Conservation (phyloP, 2,888 invertebrate species). For the Drosophila borborema region DNA sequence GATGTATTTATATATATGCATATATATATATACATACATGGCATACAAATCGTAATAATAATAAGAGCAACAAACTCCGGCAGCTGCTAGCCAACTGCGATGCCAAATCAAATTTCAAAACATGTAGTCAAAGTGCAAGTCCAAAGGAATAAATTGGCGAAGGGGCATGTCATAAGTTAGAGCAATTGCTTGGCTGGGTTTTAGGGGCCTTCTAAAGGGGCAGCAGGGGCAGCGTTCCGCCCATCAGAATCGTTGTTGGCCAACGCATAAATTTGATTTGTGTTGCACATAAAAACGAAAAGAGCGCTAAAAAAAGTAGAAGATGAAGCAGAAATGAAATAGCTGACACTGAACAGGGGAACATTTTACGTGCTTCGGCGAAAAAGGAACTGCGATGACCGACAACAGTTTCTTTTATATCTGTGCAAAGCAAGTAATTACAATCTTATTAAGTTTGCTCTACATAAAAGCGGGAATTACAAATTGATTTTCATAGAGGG, state of each 20-base stretch:
- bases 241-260: constrained; percentile 68
- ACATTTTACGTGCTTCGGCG: constrained; percentile 18
- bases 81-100: constrained; percentile 29
- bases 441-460: constrained; percentile 41
- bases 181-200: constrained; percentile 22
- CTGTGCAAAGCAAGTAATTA: constrained; percentile 42
- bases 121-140: constrained; percentile 59
- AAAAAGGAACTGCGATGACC: constrained; percentile 5
- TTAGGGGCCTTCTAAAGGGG: neutral
- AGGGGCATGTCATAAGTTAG: constrained; percentile 24
- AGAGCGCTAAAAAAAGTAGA: constrained; percentile 26
- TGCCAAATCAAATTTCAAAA: constrained; percentile 69
- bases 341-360: constrained; percentile 30
- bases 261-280: constrained; percentile 78
- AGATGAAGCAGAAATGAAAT: neutral
- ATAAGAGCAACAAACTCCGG: constrained; percentile 44
- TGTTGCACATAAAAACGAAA: constrained; percentile 62
- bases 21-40: constrained; percentile 27
- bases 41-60: constrained; percentile 57
- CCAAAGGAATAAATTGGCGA: neutral
- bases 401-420: constrained; percentile 26
- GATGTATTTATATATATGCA: constrained; percentile 16
- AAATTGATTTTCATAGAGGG: constrained; percentile 37
- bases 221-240: neutral
- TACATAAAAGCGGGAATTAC: constrained; percentile 8